These are phyloP conservation scores for Syngnathus scovelli DNA, from an alignment of 2,113 vertebrate species.

Conservation along the genomic window DNA sequence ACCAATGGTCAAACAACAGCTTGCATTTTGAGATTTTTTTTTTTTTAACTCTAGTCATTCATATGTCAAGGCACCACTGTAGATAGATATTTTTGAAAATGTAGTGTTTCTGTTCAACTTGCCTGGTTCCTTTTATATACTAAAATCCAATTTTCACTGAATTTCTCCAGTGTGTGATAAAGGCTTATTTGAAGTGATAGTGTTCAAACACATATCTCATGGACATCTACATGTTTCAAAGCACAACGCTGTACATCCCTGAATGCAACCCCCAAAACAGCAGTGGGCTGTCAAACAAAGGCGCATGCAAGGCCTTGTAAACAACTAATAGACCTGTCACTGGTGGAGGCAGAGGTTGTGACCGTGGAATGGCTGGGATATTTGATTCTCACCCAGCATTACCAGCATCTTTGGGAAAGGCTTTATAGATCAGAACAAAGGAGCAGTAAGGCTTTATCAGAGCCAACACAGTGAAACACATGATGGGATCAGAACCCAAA, in stretches of 20 bases:
- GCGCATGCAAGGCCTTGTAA: slow-evolving; percentile 33
- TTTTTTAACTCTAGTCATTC: too few species aligned
- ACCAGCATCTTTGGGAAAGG: slow-evolving; percentile 44
- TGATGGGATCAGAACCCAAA: slow-evolving; percentile 65
- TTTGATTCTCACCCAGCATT: slow-evolving; percentile 51
- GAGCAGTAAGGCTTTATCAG: slow-evolving; percentile 57
- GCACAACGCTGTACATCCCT: background rate
- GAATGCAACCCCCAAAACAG: slow-evolving; percentile 22
- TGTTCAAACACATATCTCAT: slow-evolving; percentile 30
- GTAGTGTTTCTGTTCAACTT: too few species aligned
- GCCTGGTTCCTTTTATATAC: background rate
- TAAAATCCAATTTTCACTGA: background rate
- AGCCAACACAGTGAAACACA: slow-evolving; percentile 60
- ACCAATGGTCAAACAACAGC: too few species aligned
- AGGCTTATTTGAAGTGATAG: background rate
- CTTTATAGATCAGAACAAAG: slow-evolving; percentile 60
- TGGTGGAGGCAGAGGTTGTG: slow-evolving; percentile 46
- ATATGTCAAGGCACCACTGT: too few species aligned
- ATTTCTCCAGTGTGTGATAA: background rate
- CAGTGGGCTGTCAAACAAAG: slow-evolving; percentile 33
- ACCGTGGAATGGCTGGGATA: slow-evolving; percentile 39
- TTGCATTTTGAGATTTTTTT: too few species aligned
- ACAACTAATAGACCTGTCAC: slow-evolving; percentile 50
- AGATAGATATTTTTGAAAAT: too few species aligned
- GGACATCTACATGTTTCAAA: slow-evolving; percentile 9